A percentile compares a stretch with the other conserved stretches of the same genome.
phyloP scores from a whole-genome alignment of 2,113 vertebrate genomes.

The Rhynchopsitta pachyrhyncha region DNA sequence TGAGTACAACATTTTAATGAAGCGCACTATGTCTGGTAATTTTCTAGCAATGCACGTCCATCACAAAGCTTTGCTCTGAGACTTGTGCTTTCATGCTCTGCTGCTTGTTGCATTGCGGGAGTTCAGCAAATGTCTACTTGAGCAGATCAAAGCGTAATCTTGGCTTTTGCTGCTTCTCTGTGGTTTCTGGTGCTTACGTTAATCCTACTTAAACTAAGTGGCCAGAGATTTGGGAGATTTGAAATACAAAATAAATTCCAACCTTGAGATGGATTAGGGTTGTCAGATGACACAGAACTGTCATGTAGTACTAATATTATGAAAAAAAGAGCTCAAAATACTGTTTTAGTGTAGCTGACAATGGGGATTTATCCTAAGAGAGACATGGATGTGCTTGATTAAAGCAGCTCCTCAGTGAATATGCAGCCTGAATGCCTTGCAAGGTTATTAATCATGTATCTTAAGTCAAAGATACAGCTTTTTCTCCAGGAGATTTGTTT shows the following conservation, averaged over 20 bases:
- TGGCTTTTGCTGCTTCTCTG: slow-evolving; percentile 57
- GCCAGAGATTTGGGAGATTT: slow-evolving; percentile 64
- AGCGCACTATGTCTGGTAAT: not conserved
- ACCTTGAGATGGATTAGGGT: slow-evolving; percentile 57
- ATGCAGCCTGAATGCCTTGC: slow-evolving; percentile 21
- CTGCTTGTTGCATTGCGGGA: not conserved
- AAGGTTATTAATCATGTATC: slow-evolving; percentile 58
- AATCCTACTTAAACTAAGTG: slow-evolving; percentile 60
- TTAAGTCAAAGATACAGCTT: slow-evolving; percentile 16
- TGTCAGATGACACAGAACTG: slow-evolving; percentile 56
- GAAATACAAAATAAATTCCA: slow-evolving; percentile 63
- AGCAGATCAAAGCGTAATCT: slow-evolving; percentile 68
- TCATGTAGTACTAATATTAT: slow-evolving; percentile 44
- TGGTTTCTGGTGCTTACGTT: slow-evolving; percentile 61
- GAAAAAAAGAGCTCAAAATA: slow-evolving; percentile 34
- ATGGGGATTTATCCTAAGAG: slow-evolving; percentile 31
- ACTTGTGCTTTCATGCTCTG: not conserved
- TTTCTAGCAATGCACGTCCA: not conserved
- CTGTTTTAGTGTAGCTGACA: slow-evolving; percentile 43
- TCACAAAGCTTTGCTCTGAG: not conserved
- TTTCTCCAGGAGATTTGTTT: not conserved
- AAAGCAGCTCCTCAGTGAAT: slow-evolving; percentile 32
- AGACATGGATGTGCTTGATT: slow-evolving; percentile 39
- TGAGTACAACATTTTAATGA: not conserved
- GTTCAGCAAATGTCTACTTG: slow-evolving; percentile 66